These are phyloP conservation scores for Luscinia megarhynchos DNA, from an alignment of 2,797 vertebrate genomes.

Conservation along the genomic window DNA sequence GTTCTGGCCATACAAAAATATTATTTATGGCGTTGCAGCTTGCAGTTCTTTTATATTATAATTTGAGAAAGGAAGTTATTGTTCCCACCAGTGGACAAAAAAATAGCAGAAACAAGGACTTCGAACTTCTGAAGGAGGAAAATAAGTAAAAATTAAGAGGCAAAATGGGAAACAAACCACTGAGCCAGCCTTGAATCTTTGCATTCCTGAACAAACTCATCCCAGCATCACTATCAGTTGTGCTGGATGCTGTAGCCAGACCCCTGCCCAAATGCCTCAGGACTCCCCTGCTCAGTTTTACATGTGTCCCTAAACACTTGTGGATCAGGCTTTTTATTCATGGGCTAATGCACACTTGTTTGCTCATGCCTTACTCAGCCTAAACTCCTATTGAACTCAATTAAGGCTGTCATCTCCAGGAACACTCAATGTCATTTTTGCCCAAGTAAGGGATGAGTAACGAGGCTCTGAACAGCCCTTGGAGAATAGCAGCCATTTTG, in stretches of 20 bases:
- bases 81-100: conserved; percentile 48
- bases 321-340: conserved; percentile 53
- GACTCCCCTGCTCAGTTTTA: neutral
- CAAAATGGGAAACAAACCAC: neutral
- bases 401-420: conserved; percentile 67
- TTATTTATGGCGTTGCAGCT: conserved; percentile 59
- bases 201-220: neutral
- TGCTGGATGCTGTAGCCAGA: neutral
- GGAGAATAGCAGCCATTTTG: conserved; percentile 64
- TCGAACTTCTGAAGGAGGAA: neutral
- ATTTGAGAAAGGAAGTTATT: conserved; percentile 58
- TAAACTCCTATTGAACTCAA: conserved; percentile 65
- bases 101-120: conserved; percentile 7
- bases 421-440: conserved; percentile 64
- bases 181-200: neutral
- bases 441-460: conserved; percentile 72
- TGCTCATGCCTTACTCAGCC: conserved; percentile 71
- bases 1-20: conserved; percentile 58
- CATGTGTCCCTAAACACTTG: conserved; percentile 38
- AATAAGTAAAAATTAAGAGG: neutral
- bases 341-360: conserved; percentile 56
- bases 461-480: conserved; percentile 27
- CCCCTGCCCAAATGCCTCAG: neutral
- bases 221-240: accelerated
- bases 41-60: conserved; percentile 59